These are phyloP conservation scores for Drosophila phalerata DNA, from an alignment of 2,888 invertebrate genomes.

Conservation along the genomic window DNA sequence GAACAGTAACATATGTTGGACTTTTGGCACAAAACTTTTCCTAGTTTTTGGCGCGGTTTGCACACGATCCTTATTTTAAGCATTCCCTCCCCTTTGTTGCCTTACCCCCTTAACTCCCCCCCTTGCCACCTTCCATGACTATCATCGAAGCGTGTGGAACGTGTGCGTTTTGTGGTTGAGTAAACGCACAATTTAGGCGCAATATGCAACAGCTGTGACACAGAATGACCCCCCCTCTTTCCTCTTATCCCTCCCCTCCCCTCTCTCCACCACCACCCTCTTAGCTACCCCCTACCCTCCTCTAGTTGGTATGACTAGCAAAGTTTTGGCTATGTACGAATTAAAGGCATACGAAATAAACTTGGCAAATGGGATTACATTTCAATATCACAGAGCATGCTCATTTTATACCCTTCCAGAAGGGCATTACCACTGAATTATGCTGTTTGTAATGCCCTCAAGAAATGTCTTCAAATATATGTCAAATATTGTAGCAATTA, in stretches of 20 bases:
- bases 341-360: conserved; percentile 19
- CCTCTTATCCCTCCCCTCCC: background rate
- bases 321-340: conserved; percentile 29
- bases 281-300: background rate
- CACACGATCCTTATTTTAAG: conserved; percentile 47
- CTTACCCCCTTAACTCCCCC: conserved; percentile 4
- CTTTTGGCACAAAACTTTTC: conserved; percentile 68
- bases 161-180: conserved; percentile 77
- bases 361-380: conserved; percentile 26
- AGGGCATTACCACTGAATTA: conserved; percentile 14
- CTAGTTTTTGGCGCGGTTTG: conserved; percentile 55
- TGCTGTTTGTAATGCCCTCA: background rate
- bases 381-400: conserved; percentile 25
- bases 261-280: background rate
- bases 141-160: conserved; percentile 54
- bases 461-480: background rate
- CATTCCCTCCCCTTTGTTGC: conserved; percentile 19
- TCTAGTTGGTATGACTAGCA: conserved; percentile 32
- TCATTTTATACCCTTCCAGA: background rate
- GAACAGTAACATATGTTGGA: conserved; percentile 78
- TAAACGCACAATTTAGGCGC: conserved; percentile 73
- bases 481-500: too few species aligned
- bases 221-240: background rate
- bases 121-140: background rate
- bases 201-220: conserved; percentile 74